A percentile compares a stretch with the other conserved stretches of the same genome.
Conservation (phyloP, 2,113 vertebrate genomes). For the Pheucticus melanocephalus region DNA sequence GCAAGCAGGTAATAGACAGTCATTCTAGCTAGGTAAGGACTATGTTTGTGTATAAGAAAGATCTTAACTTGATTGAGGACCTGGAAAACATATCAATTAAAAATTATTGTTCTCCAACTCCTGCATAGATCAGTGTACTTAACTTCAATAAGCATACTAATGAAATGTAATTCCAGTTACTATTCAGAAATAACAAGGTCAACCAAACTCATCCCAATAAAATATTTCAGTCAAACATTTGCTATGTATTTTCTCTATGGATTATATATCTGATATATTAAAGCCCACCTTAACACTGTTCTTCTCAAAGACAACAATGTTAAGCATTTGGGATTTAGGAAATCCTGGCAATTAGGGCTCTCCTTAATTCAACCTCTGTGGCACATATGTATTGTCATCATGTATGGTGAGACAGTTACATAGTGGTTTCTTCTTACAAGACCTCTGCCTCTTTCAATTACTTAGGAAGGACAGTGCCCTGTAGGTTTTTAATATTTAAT, state of each 20-base stretch:
- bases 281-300: not conserved
- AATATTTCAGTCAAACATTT: not conserved
- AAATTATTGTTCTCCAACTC: not conserved
- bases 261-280: not conserved
- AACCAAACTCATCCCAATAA: not conserved
- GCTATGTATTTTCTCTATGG: not conserved
- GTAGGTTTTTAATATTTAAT: conserved; percentile 27
- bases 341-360: not conserved
- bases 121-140: not conserved
- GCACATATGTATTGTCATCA: not conserved
- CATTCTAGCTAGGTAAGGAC: fast-evolving
- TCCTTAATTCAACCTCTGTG: not conserved
- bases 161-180: not conserved
- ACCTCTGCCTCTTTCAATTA: not conserved
- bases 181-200: not conserved
- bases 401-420: not conserved
- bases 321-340: not conserved
- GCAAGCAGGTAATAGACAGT: not conserved
- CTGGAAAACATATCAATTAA: not conserved
- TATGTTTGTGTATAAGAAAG: not conserved
- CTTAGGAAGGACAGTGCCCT: not conserved
- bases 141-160: not conserved
- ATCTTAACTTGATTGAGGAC: not conserved
- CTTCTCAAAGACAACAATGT: not conserved
- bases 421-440: not conserved